Base-by-base conservation (phyloP, 2,888 invertebrate genomes). In the Hirudinaria manillensis region DNA sequence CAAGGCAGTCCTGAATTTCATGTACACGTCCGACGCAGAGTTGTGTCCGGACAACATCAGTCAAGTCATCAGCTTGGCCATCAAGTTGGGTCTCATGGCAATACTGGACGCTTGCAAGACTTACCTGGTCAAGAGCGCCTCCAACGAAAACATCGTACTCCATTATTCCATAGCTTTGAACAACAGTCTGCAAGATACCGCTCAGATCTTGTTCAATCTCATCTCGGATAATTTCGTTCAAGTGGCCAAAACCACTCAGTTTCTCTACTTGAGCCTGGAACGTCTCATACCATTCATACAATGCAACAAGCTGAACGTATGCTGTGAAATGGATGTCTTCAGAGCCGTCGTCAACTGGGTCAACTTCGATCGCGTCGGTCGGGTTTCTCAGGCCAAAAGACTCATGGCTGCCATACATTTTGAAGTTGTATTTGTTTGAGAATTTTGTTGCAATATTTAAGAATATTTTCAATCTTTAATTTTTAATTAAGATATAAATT, bases 141-240 rank as follows among this genome's bases (percentile, higher is more conserved):
- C 29, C 72, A 72, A 55, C 32, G 72, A 72, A 72, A 72, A 55
- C 34, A 34, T 55, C 55, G 72, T 72, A 16, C 55, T 72, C 56
- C 27, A 53, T 32, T 72, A 45, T 51, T 45, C 45, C 55, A 51
- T 72, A 7, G 72, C 72, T 51, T 32, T 72, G 53, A 72, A 72
- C 34, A 72, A 51, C 32, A 72, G 55, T 16, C 19, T 72, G 21
- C 19, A 34, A 24, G 72, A 72, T 29, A 55, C 56, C 34, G 72
- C 51, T n/a, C 72, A 72, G 34, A 32, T 72, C 13, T 34, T 72
- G 6, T 72, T 72, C 55, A 72, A 72, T 55, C 51, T 72, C 27
- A 72, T 72, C 29, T 51, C 51, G n/a, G 72, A 72, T 32, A 72
- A 72, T 27, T 72, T 72, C 55, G 13, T 16, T 19, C 29, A 34